phyloP scores from a whole-genome alignment of 1,140 invertebrate species.

The Phenacoccus solenopsis region DNA sequence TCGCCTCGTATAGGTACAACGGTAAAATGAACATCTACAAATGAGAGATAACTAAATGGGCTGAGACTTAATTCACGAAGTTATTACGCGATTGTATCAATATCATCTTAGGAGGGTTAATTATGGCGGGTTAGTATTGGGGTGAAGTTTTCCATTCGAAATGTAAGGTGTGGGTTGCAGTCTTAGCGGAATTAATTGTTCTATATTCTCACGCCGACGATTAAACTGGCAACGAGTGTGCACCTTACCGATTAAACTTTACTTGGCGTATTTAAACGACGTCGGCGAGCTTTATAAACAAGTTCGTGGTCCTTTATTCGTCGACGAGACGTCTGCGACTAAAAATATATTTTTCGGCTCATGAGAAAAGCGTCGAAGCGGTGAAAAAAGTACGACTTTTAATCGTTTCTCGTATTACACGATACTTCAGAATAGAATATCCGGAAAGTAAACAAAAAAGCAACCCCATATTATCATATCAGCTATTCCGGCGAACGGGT shows the following conservation, averaged over 20 bases:
- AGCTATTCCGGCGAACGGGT: too few species aligned
- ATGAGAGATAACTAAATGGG: slow-evolving; percentile 1
- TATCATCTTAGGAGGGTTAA: background rate
- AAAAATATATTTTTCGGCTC: too few species aligned
- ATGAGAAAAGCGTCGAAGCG: too few species aligned
- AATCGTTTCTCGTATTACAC: too few species aligned
- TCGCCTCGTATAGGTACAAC: background rate
- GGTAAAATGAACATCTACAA: background rate
- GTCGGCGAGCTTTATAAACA: too few species aligned
- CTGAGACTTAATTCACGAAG: slow-evolving; percentile 1
- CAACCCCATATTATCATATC: too few species aligned
- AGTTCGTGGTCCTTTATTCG: too few species aligned
- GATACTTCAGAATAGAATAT: too few species aligned
- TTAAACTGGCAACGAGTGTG: background rate
- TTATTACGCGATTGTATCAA: background rate
- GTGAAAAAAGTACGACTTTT: too few species aligned
- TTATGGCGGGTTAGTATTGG: background rate
- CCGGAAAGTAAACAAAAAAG: too few species aligned
- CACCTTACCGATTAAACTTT: slow-evolving; percentile 1
- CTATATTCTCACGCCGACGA: slow-evolving; percentile 1
- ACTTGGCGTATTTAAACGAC: background rate
- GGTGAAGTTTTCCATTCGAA: background rate
- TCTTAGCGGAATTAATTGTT: background rate
- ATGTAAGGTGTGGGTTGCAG: background rate
- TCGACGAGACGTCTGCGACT: too few species aligned